These are phyloP conservation scores for Sebastes diaconus DNA, from an alignment of 2,797 vertebrate species.

Conservation along the genomic window DNA sequence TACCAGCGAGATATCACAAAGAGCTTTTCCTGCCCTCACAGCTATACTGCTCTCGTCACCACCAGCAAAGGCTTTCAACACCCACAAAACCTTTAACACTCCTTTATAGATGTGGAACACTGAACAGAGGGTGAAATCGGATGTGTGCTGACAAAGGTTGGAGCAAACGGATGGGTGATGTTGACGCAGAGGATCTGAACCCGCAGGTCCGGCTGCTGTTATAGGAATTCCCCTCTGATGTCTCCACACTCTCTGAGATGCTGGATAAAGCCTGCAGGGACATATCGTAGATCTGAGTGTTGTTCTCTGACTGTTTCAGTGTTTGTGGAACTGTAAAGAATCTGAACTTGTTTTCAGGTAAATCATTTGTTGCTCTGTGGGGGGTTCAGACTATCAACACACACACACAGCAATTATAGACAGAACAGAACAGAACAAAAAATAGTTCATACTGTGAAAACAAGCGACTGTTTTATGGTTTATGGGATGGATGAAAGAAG, in stretches of 20 bases:
- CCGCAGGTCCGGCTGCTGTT: constrained; percentile 25
- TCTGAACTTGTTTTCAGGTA: background rate
- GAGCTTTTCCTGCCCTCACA: background rate
- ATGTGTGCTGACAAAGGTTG: constrained; percentile 23
- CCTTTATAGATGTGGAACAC: background rate
- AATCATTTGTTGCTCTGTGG: background rate
- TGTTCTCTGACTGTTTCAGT: background rate
- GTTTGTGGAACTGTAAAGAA: background rate
- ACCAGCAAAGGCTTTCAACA: constrained; percentile 24
- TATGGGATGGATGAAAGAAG: background rate
- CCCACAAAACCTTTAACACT: constrained; percentile 9
- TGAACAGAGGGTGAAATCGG: background rate
- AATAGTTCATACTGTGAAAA: background rate
- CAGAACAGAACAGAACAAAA: background rate
- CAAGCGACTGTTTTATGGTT: background rate
- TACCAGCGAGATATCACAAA: constrained; percentile 29
- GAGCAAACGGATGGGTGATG: background rate
- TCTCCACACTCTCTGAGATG: constrained; percentile 15
- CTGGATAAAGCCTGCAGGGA: constrained; percentile 23
- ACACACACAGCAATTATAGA: background rate
- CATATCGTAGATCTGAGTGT: constrained; percentile 8
- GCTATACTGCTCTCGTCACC: background rate
- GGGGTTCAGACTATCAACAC: background rate
- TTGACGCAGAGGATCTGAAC: constrained; percentile 12
- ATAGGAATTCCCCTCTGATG: constrained; percentile 11